These are phyloP conservation scores for Plumapathes pennacea DNA, from an alignment of 92 coral and sea anemone genomes.

Conservation along the genomic window DNA sequence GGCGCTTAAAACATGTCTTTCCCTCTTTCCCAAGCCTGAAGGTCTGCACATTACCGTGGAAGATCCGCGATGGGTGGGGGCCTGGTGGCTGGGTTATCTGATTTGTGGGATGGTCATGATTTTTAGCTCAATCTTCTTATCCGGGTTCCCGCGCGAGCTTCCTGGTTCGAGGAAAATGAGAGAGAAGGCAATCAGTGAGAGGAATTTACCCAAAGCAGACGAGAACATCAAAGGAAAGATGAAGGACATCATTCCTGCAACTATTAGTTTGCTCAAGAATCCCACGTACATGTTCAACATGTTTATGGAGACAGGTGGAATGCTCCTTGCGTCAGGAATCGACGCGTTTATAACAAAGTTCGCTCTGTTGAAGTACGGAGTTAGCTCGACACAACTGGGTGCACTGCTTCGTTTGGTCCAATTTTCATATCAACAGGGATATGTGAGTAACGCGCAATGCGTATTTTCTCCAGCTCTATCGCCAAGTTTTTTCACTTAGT, in stretches of 20 bases:
- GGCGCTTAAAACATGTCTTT: no score
- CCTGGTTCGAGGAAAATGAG: slow-evolving; percentile 84
- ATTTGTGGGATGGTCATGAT: slow-evolving; percentile 33
- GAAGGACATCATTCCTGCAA: slow-evolving; percentile 72
- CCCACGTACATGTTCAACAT: slow-evolving; percentile 77
- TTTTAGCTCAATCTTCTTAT: slow-evolving; percentile 28
- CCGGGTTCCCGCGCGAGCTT: slow-evolving; percentile 77
- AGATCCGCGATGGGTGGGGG: slow-evolving; percentile 72
- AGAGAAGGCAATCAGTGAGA: slow-evolving; percentile 65
- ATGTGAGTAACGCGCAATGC: no score
- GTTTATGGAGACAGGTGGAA: slow-evolving; percentile 55
- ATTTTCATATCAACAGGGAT: no score
- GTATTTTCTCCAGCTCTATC: no score
- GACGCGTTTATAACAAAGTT: slow-evolving; percentile 69
- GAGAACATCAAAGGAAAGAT: slow-evolving; percentile 40
- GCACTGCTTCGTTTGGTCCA: no score
- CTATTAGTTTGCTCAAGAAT: slow-evolving; percentile 71
- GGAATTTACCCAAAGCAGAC: slow-evolving; percentile 66
- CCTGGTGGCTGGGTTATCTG: slow-evolving; percentile 78
- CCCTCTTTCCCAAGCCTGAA: slow-evolving; percentile 48
- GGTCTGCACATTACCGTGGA: slow-evolving; percentile 29
- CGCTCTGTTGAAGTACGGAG: slow-evolving; percentile 65
- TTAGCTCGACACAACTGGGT: slow-evolving; percentile 49
- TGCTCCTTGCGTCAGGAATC: slow-evolving; percentile 55
- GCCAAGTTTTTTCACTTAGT: no score